Conservation (phyloP, 2,113 vertebrate species). For the Meriones unguiculatus region DNA sequence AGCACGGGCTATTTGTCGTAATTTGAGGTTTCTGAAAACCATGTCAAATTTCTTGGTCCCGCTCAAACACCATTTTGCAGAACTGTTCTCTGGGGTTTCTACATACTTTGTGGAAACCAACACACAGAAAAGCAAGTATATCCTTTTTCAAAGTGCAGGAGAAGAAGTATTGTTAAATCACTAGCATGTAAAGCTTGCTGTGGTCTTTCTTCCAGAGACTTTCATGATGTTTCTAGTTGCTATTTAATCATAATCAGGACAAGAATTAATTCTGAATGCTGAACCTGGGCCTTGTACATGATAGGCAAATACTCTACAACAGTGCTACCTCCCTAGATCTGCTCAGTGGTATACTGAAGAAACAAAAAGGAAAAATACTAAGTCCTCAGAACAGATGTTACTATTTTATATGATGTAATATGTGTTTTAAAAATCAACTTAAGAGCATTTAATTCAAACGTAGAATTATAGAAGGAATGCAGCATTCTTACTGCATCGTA, state of each 20-base stretch:
- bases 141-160: background rate
- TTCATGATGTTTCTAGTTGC: background rate
- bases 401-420: background rate
- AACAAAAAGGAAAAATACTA: background rate
- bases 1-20: background rate
- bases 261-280: background rate
- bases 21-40: conserved; percentile 64
- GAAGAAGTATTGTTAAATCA: background rate
- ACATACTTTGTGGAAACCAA: background rate
- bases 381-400: background rate
- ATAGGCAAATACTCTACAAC: background rate
- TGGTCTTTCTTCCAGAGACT: background rate
- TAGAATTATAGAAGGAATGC: background rate
- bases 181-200: background rate
- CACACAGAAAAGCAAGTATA: background rate
- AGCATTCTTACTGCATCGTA: background rate
- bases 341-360: background rate
- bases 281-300: background rate
- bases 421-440: background rate
- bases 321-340: background rate
- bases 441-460: background rate
- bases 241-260: background rate
- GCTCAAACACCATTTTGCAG: conserved; percentile 33
- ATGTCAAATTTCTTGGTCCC: background rate
- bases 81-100: conserved; percentile 31